These are phyloP conservation scores for Aptenodytes forsteri DNA, from an alignment of 2,113 vertebrate species.

Conservation along the genomic window DNA sequence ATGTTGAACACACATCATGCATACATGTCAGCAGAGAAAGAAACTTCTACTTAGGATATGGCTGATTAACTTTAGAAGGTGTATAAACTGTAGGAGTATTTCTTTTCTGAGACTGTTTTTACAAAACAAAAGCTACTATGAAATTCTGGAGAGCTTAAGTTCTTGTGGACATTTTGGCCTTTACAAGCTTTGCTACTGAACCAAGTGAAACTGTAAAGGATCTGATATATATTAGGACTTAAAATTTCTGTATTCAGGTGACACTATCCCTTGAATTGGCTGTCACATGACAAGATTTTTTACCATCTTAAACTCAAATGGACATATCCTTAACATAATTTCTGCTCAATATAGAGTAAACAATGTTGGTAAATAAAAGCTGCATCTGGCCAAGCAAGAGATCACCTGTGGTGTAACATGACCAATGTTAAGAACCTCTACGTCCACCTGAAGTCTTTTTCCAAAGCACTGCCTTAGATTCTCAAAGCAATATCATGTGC, in stretches of 20 bases:
- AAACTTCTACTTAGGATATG: background rate
- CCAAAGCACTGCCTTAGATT: background rate
- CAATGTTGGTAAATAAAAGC: background rate
- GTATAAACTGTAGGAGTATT: background rate
- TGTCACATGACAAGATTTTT: background rate
- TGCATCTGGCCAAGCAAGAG: background rate
- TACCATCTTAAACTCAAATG: background rate
- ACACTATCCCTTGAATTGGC: background rate
- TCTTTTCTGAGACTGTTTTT: background rate
- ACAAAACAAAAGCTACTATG: background rate
- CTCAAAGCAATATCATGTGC: background rate
- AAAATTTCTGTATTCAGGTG: background rate
- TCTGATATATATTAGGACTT: background rate
- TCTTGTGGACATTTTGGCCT: background rate
- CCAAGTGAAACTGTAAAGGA: background rate
- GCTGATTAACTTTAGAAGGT: background rate
- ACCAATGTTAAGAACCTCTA: background rate
- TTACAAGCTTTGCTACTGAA: background rate
- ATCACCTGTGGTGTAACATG: background rate
- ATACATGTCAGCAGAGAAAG: background rate
- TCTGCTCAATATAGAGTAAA: background rate
- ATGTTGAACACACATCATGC: background rate
- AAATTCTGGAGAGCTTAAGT: background rate
- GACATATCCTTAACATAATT: background rate
- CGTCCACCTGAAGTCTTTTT: background rate